Conservation (phyloP, 2,113 vertebrate species). For the Dasyurus viverrinus region DNA sequence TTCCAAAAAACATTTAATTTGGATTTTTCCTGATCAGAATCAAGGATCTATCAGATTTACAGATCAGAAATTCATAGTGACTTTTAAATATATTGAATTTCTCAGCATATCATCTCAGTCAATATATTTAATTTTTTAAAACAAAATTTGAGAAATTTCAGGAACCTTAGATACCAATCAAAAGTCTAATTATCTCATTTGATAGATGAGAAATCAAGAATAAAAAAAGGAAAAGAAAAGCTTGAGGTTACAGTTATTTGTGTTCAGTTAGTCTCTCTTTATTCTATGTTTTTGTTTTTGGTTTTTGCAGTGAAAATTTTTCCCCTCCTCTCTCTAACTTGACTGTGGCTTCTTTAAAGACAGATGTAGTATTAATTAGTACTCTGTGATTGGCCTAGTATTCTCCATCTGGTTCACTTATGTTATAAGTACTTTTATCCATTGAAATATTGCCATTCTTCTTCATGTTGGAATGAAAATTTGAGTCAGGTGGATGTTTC, state of each 20-base stretch:
- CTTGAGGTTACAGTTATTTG: neutral
- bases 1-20: slow-evolving; percentile 18
- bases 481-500: neutral
- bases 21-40: slow-evolving; percentile 26
- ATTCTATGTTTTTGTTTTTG: too few relatives aligned
- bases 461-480: neutral
- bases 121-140: neutral
- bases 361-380: neutral
- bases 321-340: neutral
- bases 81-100: neutral
- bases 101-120: neutral
- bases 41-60: slow-evolving; percentile 19
- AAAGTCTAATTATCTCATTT: neutral
- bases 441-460: neutral
- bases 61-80: slow-evolving; percentile 27
- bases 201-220: neutral
- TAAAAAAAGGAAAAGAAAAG: neutral
- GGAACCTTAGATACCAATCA: neutral
- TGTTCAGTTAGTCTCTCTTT: neutral
- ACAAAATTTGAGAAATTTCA: neutral
- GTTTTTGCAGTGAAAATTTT: too few relatives aligned
- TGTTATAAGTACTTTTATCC: neutral
- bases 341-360: neutral
- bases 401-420: neutral
- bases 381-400: neutral